Evolutionary conservation across 1,140 invertebrate species (phyloP).

Genomic region (Plectrocnemia conspersa): DNA sequence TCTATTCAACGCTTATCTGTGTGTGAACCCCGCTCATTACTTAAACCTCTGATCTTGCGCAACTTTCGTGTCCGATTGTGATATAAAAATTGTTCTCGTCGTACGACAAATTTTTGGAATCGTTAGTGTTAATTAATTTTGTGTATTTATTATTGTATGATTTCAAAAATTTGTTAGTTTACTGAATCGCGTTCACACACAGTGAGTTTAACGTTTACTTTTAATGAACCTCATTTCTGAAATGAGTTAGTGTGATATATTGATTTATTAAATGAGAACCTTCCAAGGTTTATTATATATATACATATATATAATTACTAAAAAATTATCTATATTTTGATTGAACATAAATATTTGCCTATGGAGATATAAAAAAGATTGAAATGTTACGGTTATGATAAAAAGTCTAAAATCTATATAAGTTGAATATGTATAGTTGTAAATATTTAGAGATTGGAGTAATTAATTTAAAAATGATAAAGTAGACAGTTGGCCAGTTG

Average conservation of each 20-base stretch:
- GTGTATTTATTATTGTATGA: not conserved
- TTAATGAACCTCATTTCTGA: constrained; percentile 35
- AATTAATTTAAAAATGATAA: constrained; percentile 15
- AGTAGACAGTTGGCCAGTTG: constrained; percentile 31
- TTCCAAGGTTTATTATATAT: constrained; percentile 25
- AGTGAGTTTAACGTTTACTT: constrained; percentile 27
- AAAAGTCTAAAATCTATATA: constrained; percentile 37
- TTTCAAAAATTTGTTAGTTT: not conserved
- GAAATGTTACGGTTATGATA: constrained; percentile 34
- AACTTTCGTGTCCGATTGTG: not conserved
- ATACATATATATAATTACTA: constrained; percentile 28
- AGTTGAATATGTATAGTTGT: constrained; percentile 35
- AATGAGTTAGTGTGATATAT: constrained; percentile 37
- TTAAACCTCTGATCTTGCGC: not conserved
- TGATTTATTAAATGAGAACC: constrained; percentile 34
- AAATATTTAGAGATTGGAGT: constrained; percentile 34
- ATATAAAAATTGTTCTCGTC: not conserved
- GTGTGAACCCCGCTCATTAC: not conserved
- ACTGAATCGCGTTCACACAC: constrained; percentile 4
- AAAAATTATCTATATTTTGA: constrained; percentile 34
- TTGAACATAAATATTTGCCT: constrained; percentile 35
- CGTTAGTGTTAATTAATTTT: not conserved
- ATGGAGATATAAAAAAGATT: constrained; percentile 33
- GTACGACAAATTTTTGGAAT: not conserved
- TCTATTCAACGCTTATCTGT: constrained; percentile 1